A percentile compares a stretch with the other conserved stretches of the same genome.
phyloP scores from a whole-genome alignment of 64 coral and sea anemone genomes.

The Pocillopora verrucosa region DNA sequence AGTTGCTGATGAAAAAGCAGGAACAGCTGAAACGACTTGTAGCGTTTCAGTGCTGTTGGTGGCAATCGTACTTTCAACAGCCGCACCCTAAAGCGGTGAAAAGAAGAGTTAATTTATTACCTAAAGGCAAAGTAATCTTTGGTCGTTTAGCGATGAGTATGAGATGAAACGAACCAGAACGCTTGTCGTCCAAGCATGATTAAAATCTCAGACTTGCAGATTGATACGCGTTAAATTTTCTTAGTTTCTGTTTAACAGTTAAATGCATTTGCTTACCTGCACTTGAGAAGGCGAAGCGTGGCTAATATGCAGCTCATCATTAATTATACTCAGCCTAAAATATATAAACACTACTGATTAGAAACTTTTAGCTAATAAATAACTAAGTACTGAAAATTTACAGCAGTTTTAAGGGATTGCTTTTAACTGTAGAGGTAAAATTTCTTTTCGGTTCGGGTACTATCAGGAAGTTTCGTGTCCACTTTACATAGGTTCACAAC shows the following conservation, averaged over 20 bases:
- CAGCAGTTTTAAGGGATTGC: too few species aligned
- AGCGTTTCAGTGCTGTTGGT: background rate
- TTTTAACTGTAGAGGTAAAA: too few species aligned
- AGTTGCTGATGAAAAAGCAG: background rate
- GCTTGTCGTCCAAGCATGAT: too few species aligned
- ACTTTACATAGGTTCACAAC: too few species aligned
- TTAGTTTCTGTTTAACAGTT: too few species aligned
- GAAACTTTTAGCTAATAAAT: background rate
- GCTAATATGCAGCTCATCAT: conserved; percentile 81
- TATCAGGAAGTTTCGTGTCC: too few species aligned
- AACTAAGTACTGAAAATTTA: too few species aligned
- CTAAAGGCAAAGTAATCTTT: too few species aligned
- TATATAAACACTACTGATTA: background rate
- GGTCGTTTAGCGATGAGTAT: background rate
- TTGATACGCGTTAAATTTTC: background rate
- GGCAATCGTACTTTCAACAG: background rate
- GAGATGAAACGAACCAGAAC: too few species aligned
- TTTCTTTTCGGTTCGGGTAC: too few species aligned
- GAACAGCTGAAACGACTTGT: background rate
- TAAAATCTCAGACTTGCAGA: background rate
- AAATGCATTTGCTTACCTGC: conserved; percentile 24
- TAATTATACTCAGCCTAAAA: conserved; percentile 75
- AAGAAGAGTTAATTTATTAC: background rate
- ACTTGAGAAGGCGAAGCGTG: conserved; percentile 61
- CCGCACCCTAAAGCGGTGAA: background rate